phyloP scores from a whole-genome alignment of 2,888 invertebrate species.

The Muscina levida region DNA sequence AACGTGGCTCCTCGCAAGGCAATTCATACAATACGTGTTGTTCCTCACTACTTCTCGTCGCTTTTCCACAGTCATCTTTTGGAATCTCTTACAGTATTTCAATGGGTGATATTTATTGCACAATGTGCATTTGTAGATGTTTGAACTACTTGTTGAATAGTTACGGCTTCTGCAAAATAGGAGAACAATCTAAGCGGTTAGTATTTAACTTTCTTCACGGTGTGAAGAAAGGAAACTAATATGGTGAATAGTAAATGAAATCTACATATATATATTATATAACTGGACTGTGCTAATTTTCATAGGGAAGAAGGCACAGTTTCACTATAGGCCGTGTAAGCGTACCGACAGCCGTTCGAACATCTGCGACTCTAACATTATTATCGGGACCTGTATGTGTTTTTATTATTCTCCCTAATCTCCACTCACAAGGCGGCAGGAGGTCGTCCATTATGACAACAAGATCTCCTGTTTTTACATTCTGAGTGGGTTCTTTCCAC shows the following conservation, averaged over 20 bases:
- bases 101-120: neutral
- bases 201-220: no score
- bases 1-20: neutral
- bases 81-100: neutral
- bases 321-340: no score
- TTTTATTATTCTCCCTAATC: neutral
- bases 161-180: no score
- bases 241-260: no score
- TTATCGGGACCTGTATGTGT: neutral
- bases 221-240: neutral
- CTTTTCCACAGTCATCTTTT: neutral
- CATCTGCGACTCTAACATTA: neutral
- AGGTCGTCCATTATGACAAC: neutral
- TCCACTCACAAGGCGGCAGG: conserved; percentile 24
- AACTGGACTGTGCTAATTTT: neutral
- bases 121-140: neutral
- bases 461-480: conserved; percentile 9
- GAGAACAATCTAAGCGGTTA: no score
- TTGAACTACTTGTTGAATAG: no score
- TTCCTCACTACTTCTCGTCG: neutral
- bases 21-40: neutral
- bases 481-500: neutral
- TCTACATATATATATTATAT: no score
- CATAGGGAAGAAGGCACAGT: neutral
- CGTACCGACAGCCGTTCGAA: neutral